phyloP scores from a whole-genome alignment of 2,113 vertebrate genomes.

The Melanostigma gelatinosum region DNA sequence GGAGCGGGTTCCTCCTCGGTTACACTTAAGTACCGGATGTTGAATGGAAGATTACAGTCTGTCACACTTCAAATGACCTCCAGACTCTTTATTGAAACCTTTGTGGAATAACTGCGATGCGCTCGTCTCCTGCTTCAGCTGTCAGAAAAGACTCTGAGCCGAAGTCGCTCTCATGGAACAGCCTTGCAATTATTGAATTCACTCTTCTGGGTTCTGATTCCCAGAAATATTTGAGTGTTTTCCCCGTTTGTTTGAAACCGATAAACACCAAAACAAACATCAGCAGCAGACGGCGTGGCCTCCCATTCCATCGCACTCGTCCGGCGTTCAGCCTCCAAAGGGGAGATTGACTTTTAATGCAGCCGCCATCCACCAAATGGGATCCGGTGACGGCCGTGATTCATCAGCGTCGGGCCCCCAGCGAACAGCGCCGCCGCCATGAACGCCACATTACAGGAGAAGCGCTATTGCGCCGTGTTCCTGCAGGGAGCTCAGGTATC shows the following conservation, averaged over 20 bases:
- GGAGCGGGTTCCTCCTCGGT: too few species aligned
- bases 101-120: neutral
- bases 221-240: conserved; percentile 1
- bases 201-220: neutral
- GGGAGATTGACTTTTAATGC: conserved; percentile 46
- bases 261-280: conserved; percentile 33
- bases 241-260: conserved; percentile 5
- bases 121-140: neutral
- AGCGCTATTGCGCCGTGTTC: conserved; percentile 12
- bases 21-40: neutral
- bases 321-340: conserved; percentile 34
- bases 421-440: conserved; percentile 29
- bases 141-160: conserved; percentile 8
- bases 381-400: conserved; percentile 31
- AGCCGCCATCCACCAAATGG: conserved; percentile 41
- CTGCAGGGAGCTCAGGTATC: conserved; percentile 17
- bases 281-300: conserved; percentile 33
- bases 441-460: conserved; percentile 43
- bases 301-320: conserved; percentile 3
- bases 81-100: neutral
- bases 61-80: neutral
- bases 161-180: conserved; percentile 10
- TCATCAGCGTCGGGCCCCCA: conserved; percentile 44
- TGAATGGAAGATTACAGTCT: neutral
- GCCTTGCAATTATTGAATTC: neutral